A percentile compares a stretch with the other conserved stretches of the same genome.
Conservation (phyloP, 2,888 invertebrate species). For the Macrophya alboannulata region DNA sequence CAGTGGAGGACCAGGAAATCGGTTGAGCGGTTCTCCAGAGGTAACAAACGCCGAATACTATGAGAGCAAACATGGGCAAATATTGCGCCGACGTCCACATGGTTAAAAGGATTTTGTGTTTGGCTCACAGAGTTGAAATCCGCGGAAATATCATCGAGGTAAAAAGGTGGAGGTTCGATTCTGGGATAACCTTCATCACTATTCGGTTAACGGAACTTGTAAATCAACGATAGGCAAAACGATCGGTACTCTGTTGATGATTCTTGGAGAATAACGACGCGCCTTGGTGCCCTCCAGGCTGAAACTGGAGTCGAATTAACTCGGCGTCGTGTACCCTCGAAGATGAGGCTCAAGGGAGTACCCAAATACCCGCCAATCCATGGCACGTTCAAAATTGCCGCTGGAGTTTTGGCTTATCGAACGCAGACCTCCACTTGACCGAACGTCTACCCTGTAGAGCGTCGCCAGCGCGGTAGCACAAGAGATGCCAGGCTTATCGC, state of each 20-base stretch:
- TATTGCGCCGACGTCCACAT: constrained; percentile 57
- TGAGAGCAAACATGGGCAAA: constrained; percentile 67
- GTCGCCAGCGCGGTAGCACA: constrained; percentile 38
- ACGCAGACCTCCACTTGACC: constrained; percentile 71
- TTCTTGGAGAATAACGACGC: constrained; percentile 49
- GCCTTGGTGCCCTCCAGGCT: constrained; percentile 62
- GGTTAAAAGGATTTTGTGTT: neutral
- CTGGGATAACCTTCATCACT: neutral
- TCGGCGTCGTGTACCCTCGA: constrained; percentile 41
- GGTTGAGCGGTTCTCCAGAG: constrained; percentile 71
- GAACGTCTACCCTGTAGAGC: constrained; percentile 60
- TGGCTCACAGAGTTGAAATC: neutral
- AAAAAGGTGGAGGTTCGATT: neutral
- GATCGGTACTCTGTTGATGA: neutral
- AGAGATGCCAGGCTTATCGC: constrained; percentile 54
- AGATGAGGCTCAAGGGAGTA: constrained; percentile 60
- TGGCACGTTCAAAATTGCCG: constrained; percentile 67
- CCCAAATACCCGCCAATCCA: constrained; percentile 73
- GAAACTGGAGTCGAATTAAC: constrained; percentile 61
- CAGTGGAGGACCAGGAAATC: constrained; percentile 64
- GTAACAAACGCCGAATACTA: constrained; percentile 67
- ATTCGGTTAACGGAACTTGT: neutral
- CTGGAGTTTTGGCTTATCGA: constrained; percentile 69
- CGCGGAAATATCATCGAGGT: neutral
- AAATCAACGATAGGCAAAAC: neutral